Evolutionary conservation across 1,140 invertebrate genomes (phyloP).

Genomic region (Piezodorus guildinii): DNA sequence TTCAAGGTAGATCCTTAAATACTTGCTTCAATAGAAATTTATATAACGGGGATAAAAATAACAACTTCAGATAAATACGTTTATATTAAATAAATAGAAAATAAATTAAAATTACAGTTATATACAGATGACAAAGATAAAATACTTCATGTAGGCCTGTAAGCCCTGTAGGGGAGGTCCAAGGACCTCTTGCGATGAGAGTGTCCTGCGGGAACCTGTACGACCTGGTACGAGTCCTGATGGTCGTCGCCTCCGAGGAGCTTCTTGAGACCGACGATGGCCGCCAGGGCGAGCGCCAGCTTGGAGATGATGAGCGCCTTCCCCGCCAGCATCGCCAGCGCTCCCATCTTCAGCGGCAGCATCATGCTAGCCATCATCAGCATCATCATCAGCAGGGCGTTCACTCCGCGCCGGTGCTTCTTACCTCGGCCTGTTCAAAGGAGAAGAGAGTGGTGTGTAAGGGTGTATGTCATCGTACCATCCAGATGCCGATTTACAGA

Average conservation of each 20-base stretch:
- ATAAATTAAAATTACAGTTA: too few relatives aligned
- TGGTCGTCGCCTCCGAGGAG: conserved; percentile 39
- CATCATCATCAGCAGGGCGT: conserved; percentile 59
- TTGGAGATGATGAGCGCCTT: conserved; percentile 75
- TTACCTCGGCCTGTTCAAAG: conserved; percentile 33
- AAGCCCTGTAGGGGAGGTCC: conserved; percentile 1
- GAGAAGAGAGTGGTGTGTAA: too few relatives aligned
- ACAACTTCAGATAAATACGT: too few relatives aligned
- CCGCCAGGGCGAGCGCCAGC: conserved; percentile 62
- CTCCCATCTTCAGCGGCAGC: conserved; percentile 64
- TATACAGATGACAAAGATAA: too few relatives aligned
- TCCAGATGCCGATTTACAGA: too few relatives aligned
- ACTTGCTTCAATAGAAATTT: too few relatives aligned
- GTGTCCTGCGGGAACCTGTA: conserved; percentile 8
- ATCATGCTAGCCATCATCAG: conserved; percentile 64
- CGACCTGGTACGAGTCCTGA: conserved; percentile 27
- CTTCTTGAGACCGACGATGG: conserved; percentile 73
- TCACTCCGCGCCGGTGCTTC: conserved; percentile 54
- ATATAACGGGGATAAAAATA: too few relatives aligned
- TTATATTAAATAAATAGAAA: too few relatives aligned
- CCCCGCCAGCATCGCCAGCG: conserved; percentile 63
- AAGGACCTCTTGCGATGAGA: conserved; percentile 5
- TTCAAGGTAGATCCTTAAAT: too few relatives aligned
- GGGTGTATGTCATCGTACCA: too few relatives aligned
- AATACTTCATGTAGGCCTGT: not conserved